Base-by-base conservation (phyloP, 1,140 invertebrate genomes). In the Aphidius ervi region DNA sequence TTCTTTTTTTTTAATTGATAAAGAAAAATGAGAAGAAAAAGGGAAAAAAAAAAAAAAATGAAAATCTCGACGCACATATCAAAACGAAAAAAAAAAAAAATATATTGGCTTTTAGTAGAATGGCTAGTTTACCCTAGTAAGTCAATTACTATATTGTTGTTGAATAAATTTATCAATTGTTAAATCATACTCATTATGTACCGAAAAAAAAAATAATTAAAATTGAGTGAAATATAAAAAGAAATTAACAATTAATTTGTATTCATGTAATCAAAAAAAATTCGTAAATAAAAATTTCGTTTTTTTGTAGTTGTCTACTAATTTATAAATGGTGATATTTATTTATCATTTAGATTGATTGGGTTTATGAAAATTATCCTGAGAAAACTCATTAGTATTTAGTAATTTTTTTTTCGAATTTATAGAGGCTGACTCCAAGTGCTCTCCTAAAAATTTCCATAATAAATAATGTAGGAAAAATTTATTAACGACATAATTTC, bases 101-200 rank as follows among this genome's bases (percentile, higher is more conserved):
- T 54, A 52, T 54, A 54, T 54, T 54, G 52, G 52, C 52, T 54
- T 31, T 54, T 54, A 54, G 39, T 54, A 9, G 52, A 54, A 41
- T 5, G 52, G 52, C 52, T 54, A 54, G 40, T 54, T 54, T 40
- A 37, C 46, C 52, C 52, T 54, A 54, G 52, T 42, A 54, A 54
- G 52, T 54, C 52, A 54, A 54, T 54, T 54, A 54, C 52, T 37
- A 41, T 31, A 31, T 54, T 40, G 52, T 54, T 54, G 52, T 54
- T 54, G 52, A 54, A 54, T 31, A 54, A n/a, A 41, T 54, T 54
- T 54, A 41, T 41, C 9, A 54, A 54, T 54, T 54, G 52, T 54
- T 54, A 16, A 54, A 54, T 40, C 40, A 40, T 54, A n/a, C 52
- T 52, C 50, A 52, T 52, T 40, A 31, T 31, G 23, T 43, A 43